Evolutionary conservation across 2,797 vertebrate genomes (phyloP), one percentile per base, ranked within the genome.

Genomic region (Gallinago solitaria): DNA sequence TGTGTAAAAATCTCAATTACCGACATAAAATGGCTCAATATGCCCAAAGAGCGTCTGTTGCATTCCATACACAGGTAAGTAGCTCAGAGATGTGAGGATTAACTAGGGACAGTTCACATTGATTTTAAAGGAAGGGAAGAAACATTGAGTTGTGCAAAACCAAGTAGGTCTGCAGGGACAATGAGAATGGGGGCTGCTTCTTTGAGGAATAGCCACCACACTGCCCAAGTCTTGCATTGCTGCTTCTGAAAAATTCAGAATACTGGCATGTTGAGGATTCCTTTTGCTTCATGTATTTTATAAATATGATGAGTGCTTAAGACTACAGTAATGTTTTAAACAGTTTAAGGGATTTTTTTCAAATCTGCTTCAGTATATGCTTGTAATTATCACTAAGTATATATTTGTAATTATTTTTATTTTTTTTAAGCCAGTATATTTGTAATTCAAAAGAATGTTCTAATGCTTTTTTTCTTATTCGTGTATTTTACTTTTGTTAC

Each of bases 21-120:
- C 98, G 99, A 84, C 99, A 99, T 94, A 99, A 99, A 98, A 99
- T 99, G 99, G 97, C 99, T 88, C 99, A 99, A 24, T 99, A 99
- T 3, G 99, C 99, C 14, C 99, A 99, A 81, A 98, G 99, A 79
- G 98, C 99, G 0, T 99, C 99, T 9, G 99, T 99, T 61, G 98
- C 99, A 41, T 99, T 99, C 98, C 99, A 99, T 94, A 99, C 99
- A 9, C 99, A 99, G 98, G 99, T 99, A 79, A 77, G 87, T 79
- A 14, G 7, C 16, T 74, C n/a, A 73, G 27, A 71, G 56, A 16
- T 8, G n/a, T 5, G 18, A 5, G 18, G 9, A 30, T 61, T 12
- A 54, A 23, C 57, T 37, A 1, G 12, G 24, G 70, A 25, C 16
- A 35, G 6, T 21, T 77, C 30, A 4, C 2, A 0, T 28, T 67